Evolutionary conservation across 2,888 invertebrate species (phyloP).

Genomic region (Agrypnus murinus): DNA sequence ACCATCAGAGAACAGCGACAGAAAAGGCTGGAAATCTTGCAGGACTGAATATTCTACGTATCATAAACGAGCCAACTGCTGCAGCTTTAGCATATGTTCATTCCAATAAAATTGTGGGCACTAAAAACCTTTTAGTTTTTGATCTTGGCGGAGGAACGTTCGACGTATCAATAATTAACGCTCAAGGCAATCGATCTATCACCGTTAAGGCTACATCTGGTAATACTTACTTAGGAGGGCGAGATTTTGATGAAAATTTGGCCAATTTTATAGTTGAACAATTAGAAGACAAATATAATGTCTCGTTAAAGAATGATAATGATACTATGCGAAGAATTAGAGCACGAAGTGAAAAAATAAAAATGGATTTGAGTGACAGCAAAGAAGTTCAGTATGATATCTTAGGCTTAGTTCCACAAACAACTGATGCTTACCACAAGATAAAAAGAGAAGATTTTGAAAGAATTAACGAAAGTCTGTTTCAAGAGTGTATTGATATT

Average conservation of each 20-base stretch:
- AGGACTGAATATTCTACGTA: too few relatives aligned
- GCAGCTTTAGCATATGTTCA: slow-evolving; percentile 90
- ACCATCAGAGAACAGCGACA: too few relatives aligned
- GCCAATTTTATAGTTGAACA: slow-evolving; percentile 85
- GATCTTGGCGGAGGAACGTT: slow-evolving; percentile 91
- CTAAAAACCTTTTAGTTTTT: slow-evolving; percentile 82
- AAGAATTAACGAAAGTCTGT: slow-evolving; percentile 80
- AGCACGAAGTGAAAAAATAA: slow-evolving; percentile 88
- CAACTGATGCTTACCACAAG: slow-evolving; percentile 85
- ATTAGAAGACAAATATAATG: slow-evolving; percentile 82
- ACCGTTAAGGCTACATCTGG: slow-evolving; percentile 87
- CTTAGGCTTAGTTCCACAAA: slow-evolving; percentile 79
- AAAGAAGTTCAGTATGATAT: slow-evolving; percentile 88
- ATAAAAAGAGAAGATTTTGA: slow-evolving; percentile 71
- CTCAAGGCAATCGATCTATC: slow-evolving; percentile 84
- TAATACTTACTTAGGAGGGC: too few relatives aligned
- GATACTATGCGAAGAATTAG: slow-evolving; percentile 86
- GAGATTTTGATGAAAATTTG: slow-evolving; percentile 86
- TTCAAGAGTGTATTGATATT: slow-evolving; percentile 76
- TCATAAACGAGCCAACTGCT: slow-evolving; percentile 93
- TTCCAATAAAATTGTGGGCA: slow-evolving; percentile 81
- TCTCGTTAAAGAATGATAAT: slow-evolving; percentile 79
- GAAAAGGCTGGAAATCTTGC: slow-evolving; percentile 84
- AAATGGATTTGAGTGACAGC: slow-evolving; percentile 83
- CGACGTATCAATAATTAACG: slow-evolving; percentile 91